A percentile compares a stretch with the other conserved stretches of the same genome.
These are phyloP conservation scores for Leuctra nigra DNA, from an alignment of 2,888 invertebrate genomes.

Conservation along the genomic window DNA sequence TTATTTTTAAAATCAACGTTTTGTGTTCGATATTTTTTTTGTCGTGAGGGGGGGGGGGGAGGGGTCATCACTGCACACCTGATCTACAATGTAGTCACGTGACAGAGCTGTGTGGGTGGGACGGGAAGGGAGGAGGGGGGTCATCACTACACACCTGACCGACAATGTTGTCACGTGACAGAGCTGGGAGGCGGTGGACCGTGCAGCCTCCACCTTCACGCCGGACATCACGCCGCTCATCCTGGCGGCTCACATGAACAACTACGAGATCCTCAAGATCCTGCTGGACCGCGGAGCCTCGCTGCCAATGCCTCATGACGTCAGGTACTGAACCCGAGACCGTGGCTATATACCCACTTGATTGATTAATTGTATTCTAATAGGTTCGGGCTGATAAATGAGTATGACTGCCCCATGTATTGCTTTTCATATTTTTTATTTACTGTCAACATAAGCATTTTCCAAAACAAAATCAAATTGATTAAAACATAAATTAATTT, in stretches of 20 bases:
- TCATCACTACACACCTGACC: background rate
- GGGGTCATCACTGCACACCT: no score
- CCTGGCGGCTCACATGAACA: conserved; percentile 91
- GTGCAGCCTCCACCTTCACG: conserved; percentile 78
- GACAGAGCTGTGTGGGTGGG: no score
- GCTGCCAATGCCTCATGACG: conserved; percentile 86
- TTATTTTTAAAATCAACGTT: no score
- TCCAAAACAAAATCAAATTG: no score
- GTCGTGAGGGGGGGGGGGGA: no score
- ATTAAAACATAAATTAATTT: no score
- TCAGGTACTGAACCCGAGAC: conserved; percentile 53
- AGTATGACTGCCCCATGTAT: no score
- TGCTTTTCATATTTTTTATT: no score
- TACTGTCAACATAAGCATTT: no score
- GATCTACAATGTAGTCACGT: background rate
- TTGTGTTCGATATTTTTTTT: no score
- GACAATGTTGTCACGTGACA: conserved; percentile 34
- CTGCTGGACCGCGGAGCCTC: conserved; percentile 88
- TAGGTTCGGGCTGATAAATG: no score
- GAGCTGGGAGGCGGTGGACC: conserved; percentile 83
- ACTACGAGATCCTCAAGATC: conserved; percentile 94
- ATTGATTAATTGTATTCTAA: no score
- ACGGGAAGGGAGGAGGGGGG: background rate
- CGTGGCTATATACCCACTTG: background rate
- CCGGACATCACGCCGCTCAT: conserved; percentile 93